These are phyloP conservation scores for Paraescarpia echinospica DNA, from an alignment of 1,140 invertebrate species.

Conservation along the genomic window DNA sequence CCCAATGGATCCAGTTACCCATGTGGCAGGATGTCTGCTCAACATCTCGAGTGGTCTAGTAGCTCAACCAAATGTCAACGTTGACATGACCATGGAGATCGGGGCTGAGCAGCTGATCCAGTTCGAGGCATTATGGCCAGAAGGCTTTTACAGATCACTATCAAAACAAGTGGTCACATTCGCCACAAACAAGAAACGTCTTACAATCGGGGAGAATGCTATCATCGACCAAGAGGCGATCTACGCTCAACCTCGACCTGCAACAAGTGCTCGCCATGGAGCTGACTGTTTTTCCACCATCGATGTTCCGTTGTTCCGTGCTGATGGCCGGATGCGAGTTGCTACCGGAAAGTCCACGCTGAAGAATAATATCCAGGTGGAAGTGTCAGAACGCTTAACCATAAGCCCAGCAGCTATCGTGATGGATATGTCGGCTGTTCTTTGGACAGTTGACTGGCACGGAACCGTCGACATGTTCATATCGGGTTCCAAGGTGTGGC, in stretches of 20 bases:
- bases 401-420: neutral
- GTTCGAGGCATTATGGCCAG: neutral
- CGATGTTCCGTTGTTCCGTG: neutral
- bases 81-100: neutral
- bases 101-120: neutral
- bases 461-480: neutral
- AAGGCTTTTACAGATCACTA: no score
- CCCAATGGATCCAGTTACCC: no score
- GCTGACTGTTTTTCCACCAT: neutral
- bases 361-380: neutral
- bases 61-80: neutral
- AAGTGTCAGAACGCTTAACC: neutral
- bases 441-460: conserved; percentile 6
- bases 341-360: no score
- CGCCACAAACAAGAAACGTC: no score
- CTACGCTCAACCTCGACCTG: no score
- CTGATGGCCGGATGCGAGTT: conserved; percentile 2
- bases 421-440: neutral
- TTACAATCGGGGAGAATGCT: no score
- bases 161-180: no score
- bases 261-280: no score
- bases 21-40: neutral
- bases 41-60: neutral
- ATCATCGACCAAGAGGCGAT: no score
- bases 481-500: neutral